These are phyloP conservation scores for Heliconius nattereri DNA, from an alignment of 1,140 invertebrate genomes.

Conservation along the genomic window DNA sequence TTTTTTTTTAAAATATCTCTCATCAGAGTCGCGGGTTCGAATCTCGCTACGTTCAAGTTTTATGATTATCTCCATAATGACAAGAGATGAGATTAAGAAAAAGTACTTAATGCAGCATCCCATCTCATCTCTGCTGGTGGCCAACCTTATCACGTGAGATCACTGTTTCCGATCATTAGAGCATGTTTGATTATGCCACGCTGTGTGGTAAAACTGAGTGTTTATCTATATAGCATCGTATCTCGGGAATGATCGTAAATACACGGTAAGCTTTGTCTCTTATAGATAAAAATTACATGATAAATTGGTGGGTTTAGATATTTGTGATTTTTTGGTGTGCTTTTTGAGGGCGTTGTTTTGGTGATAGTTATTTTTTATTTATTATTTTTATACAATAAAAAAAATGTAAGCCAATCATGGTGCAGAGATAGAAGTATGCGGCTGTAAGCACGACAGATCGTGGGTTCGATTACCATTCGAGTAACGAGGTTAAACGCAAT, in stretches of 20 bases:
- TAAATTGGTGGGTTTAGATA: not conserved
- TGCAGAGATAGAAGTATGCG: no score
- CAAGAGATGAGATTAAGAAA: constrained; percentile 1
- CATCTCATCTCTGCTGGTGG: constrained; percentile 46
- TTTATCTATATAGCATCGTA: constrained; percentile 51
- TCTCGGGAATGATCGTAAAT: constrained; percentile 46
- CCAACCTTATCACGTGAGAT: constrained; percentile 50
- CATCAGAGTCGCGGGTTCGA: no score
- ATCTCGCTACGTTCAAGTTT: not conserved
- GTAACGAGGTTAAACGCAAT: no score
- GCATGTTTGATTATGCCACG: constrained; percentile 50
- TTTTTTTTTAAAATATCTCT: no score
- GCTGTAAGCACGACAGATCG: no score
- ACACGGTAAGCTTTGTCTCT: constrained; percentile 43
- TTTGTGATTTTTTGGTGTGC: not conserved
- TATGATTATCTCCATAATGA: not conserved
- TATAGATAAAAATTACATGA: constrained; percentile 34
- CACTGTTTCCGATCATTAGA: constrained; percentile 58
- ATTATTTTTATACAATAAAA: no score
- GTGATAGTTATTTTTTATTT: no score
- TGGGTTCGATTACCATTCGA: no score
- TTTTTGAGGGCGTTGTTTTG: not conserved
- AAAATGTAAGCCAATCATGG: no score
- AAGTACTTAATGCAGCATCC: not conserved
- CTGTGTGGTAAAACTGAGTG: constrained; percentile 48